Evolutionary conservation across 2,113 vertebrate species (phyloP).

Genomic region (Tursiops truncatus): DNA sequence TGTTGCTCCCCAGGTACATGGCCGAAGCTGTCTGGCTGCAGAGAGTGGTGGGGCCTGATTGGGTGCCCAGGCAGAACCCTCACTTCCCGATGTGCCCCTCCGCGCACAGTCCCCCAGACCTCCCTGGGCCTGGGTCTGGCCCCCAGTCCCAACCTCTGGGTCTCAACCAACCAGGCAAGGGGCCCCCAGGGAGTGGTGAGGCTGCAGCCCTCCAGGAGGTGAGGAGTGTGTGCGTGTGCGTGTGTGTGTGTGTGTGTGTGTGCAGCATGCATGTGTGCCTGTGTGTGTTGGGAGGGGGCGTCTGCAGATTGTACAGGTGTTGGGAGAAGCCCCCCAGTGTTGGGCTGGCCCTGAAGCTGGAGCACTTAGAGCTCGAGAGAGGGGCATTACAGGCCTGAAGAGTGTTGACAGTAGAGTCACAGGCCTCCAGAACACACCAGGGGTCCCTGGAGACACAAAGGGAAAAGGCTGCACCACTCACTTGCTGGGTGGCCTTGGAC

Average conservation of each 20-base stretch:
- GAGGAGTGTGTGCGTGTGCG: not conserved
- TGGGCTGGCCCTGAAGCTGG: not conserved
- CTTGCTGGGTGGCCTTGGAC: not conserved
- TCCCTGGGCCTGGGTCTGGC: not conserved
- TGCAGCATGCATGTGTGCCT: too few relatives aligned
- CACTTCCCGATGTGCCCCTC: accelerated
- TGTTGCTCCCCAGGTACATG: constrained; percentile 69
- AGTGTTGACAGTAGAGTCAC: not conserved
- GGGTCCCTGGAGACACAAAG: not conserved
- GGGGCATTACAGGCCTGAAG: not conserved
- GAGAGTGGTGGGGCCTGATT: not conserved
- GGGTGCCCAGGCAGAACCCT: not conserved
- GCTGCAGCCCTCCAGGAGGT: constrained; percentile 44
- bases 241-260: not conserved
- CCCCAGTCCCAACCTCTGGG: not conserved
- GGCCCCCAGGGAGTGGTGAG: not conserved
- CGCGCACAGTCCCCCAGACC: accelerated
- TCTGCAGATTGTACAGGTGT: not conserved
- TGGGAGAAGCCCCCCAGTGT: not conserved
- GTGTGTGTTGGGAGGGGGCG: not conserved
- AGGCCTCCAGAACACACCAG: not conserved
- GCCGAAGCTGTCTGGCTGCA: constrained; percentile 62
- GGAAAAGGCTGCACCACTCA: not conserved
- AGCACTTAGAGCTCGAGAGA: not conserved
- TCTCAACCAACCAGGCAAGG: not conserved